A percentile compares a stretch with the other conserved stretches of the same genome.
phyloP scores from a whole-genome alignment of 2,113 vertebrate species.

The Psilopogon haemacephalus region DNA sequence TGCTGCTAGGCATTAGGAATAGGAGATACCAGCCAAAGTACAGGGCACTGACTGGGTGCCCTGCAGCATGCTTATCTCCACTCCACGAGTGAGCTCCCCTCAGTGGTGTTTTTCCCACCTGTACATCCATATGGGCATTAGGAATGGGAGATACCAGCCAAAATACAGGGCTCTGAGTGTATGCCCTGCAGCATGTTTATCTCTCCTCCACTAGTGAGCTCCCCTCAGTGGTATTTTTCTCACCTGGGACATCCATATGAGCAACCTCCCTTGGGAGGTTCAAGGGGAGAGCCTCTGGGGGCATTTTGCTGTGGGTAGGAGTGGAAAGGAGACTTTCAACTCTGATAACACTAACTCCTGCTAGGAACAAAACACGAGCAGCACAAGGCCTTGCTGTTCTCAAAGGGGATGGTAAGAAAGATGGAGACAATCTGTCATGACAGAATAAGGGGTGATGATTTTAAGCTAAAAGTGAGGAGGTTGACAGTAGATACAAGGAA shows the following conservation, averaged over 20 bases:
- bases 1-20: background rate
- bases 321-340: background rate
- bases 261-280: background rate
- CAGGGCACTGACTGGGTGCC: background rate
- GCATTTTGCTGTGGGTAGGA: background rate
- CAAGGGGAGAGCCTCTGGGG: accelerated
- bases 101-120: background rate
- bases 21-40: background rate
- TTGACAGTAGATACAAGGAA: too few species aligned
- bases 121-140: too few species aligned
- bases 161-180: background rate
- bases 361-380: background rate
- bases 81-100: background rate
- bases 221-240: background rate
- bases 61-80: background rate
- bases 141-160: background rate
- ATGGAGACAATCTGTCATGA: too few species aligned
- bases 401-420: too few species aligned
- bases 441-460: too few species aligned
- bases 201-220: background rate
- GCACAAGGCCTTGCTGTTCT: background rate
- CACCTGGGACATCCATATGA: background rate
- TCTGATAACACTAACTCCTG: background rate
- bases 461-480: too few species aligned
- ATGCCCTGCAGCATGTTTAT: background rate